Percentiles rank a stretch among this genome's conserved stretches.
Evolutionary conservation across 2,113 vertebrate species (phyloP).

Genomic region (Petrocephalus zakoni): DNA sequence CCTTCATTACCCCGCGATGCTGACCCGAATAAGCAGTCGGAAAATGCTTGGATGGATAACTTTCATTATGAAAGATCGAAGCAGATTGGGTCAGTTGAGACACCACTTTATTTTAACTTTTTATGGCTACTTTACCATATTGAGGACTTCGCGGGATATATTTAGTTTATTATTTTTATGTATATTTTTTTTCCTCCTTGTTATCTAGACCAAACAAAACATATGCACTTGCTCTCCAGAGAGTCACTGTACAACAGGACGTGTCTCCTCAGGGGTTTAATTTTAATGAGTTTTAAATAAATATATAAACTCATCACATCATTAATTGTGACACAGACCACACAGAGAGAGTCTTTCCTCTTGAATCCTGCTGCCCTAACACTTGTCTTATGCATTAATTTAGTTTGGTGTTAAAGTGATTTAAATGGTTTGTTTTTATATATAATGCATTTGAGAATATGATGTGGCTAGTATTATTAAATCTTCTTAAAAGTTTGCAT

Average conservation of each 20-base stretch:
- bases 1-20: not conserved
- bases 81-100: not conserved
- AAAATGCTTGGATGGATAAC: not conserved
- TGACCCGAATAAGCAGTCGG: not conserved
- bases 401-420: not conserved
- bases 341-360: conserved; percentile 41
- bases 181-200: conserved; percentile 47
- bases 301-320: conserved; percentile 59
- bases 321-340: conserved; percentile 54
- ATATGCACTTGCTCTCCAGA: conserved; percentile 40
- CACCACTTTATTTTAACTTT: too few species aligned
- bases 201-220: conserved; percentile 57
- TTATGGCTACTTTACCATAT: not conserved
- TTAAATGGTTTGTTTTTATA: not conserved
- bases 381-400: not conserved
- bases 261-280: conserved; percentile 47
- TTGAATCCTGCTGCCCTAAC: conserved; percentile 24
- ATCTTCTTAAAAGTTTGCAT: not conserved
- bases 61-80: not conserved
- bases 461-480: not conserved
- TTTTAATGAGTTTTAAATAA: conserved; percentile 65
- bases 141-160: not conserved
- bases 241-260: conserved; percentile 41
- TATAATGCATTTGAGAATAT: not conserved
- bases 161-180: not conserved